These are phyloP conservation scores for Lates japonicus DNA, from an alignment of 2,797 vertebrate species.

Conservation along the genomic window DNA sequence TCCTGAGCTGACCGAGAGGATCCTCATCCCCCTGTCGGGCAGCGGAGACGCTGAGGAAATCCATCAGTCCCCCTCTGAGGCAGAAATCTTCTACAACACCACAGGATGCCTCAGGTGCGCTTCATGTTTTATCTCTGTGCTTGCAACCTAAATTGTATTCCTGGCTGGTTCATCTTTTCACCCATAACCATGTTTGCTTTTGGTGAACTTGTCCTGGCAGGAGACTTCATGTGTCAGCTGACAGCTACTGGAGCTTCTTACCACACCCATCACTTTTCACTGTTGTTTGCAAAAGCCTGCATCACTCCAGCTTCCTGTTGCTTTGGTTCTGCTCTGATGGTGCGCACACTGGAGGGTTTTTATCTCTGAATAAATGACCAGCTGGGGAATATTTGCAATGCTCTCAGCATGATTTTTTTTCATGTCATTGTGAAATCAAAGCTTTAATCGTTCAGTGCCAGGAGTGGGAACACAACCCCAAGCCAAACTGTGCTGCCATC, in stretches of 20 bases:
- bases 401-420: neutral
- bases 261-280: constrained; percentile 25
- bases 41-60: constrained; percentile 54
- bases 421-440: neutral
- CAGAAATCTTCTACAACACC: constrained; percentile 94
- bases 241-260: constrained; percentile 3
- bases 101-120: constrained; percentile 95
- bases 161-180: neutral
- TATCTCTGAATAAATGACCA: neutral
- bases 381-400: neutral
- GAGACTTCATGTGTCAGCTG: neutral
- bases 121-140: neutral
- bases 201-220: constrained; percentile 32
- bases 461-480: neutral
- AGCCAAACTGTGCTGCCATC: neutral
- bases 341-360: neutral
- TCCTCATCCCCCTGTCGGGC: constrained; percentile 89
- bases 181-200: constrained; percentile 28
- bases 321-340: neutral
- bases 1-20: constrained; percentile 87
- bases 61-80: constrained; percentile 87
- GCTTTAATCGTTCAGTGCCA: neutral
- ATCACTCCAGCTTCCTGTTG: neutral
- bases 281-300: constrained; percentile 23
- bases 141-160: neutral